phyloP scores from a whole-genome alignment of 2,797 vertebrate genomes.

The Esox masquinongy region DNA sequence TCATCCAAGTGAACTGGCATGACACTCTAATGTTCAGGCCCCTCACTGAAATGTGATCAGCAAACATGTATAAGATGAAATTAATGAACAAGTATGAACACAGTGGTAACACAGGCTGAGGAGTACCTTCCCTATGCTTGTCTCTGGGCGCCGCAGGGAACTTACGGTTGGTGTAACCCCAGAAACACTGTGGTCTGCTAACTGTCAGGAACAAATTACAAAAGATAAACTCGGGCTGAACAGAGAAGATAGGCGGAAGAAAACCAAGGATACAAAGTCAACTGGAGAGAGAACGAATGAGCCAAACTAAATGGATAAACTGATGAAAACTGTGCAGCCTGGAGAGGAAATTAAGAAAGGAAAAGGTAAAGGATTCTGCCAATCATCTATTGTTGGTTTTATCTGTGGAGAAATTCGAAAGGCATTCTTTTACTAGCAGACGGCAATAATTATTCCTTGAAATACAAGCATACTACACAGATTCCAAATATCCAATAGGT shows the following conservation, averaged over 20 bases:
- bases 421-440: neutral
- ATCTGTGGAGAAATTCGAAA: conserved; percentile 26
- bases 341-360: conserved; percentile 16
- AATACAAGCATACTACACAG: neutral
- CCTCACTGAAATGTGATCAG: conserved; percentile 1
- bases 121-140: conserved; percentile 43
- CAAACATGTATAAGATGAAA: conserved; percentile 1
- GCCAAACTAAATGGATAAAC: conserved; percentile 1
- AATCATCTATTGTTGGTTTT: conserved; percentile 25
- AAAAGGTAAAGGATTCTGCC: conserved; percentile 15
- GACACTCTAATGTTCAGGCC: neutral
- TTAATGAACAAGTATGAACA: conserved; percentile 15
- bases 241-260: conserved; percentile 19
- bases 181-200: conserved; percentile 59
- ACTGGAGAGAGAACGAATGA: neutral
- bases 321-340: conserved; percentile 21
- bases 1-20: neutral
- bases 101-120: conserved; percentile 17
- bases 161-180: conserved; percentile 34
- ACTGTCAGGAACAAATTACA: conserved; percentile 32
- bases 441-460: neutral
- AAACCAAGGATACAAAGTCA: conserved; percentile 6
- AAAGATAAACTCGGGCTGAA: conserved; percentile 43
- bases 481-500: neutral
- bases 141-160: conserved; percentile 29